phyloP scores from a whole-genome alignment of 2,888 invertebrate species.

The Drosophila paucipuncta region DNA sequence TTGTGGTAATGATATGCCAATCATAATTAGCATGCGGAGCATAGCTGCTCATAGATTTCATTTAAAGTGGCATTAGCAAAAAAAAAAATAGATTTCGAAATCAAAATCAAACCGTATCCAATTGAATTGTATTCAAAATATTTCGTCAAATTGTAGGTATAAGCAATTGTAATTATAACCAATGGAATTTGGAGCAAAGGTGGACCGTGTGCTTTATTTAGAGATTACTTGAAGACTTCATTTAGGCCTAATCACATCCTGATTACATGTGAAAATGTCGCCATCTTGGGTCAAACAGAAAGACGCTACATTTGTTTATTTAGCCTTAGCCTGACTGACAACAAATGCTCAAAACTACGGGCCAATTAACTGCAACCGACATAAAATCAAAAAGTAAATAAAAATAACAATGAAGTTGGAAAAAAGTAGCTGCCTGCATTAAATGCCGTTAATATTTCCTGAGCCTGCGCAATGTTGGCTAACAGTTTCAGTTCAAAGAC shows the following conservation, averaged over 20 bases:
- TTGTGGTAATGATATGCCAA: conserved; percentile 77
- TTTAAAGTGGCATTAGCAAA: conserved; percentile 69
- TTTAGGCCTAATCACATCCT: conserved; percentile 63
- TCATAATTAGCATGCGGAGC: conserved; percentile 70
- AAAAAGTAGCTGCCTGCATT: background rate
- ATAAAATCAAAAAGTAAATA: conserved; percentile 77
- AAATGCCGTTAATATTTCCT: conserved; percentile 69
- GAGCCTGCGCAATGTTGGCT: conserved; percentile 55
- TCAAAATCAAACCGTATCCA: conserved; percentile 42
- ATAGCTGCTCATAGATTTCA: conserved; percentile 66
- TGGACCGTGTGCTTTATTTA: conserved; percentile 14
- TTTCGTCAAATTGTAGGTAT: conserved; percentile 46
- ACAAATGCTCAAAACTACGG: conserved; percentile 30
- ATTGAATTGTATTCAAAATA: conserved; percentile 38
- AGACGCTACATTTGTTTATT: conserved; percentile 67
- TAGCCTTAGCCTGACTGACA: conserved; percentile 65
- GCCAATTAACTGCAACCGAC: conserved; percentile 74
- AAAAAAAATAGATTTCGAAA: conserved; percentile 36
- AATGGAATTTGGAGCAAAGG: conserved; percentile 55
- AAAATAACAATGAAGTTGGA: conserved; percentile 50
- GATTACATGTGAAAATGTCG: conserved; percentile 69
- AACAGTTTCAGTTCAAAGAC: conserved; percentile 46
- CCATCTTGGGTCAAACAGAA: conserved; percentile 50
- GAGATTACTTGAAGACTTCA: conserved; percentile 11
- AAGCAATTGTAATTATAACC: conserved; percentile 38